Percentiles rank a stretch among this genome's conserved stretches.
Evolutionary conservation across 2,113 vertebrate species (phyloP).

Genomic region (Thryonomys swinderianus): DNA sequence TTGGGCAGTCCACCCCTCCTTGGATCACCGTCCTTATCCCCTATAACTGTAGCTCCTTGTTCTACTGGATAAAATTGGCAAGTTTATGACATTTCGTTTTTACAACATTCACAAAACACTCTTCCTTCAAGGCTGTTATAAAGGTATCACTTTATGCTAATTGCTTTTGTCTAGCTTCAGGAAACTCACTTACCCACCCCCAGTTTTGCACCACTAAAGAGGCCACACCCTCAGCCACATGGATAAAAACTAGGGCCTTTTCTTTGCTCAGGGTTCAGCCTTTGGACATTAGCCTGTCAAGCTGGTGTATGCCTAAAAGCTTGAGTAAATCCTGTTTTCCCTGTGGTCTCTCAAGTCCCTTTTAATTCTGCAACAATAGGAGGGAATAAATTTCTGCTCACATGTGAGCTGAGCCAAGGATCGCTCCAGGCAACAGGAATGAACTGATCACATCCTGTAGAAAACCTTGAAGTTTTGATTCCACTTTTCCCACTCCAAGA

Average conservation of each 20-base stretch:
- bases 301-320: neutral
- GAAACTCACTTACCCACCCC: neutral
- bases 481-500: neutral
- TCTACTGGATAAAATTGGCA: neutral
- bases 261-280: neutral
- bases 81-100: neutral
- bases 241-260: neutral
- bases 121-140: too few species aligned
- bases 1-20: too few species aligned
- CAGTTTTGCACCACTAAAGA: neutral
- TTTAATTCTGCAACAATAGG: neutral
- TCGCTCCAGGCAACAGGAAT: too few species aligned
- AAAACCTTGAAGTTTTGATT: fast-evolving
- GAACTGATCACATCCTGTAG: fast-evolving
- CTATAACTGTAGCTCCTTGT: neutral
- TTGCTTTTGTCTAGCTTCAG: neutral
- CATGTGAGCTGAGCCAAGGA: too few species aligned
- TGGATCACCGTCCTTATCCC: too few species aligned
- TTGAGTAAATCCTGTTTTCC: neutral
- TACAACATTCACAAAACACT: neutral
- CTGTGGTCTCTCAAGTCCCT: neutral
- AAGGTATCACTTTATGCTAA: too few species aligned
- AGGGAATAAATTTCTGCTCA: fast-evolving
- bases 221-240: neutral
- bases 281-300: neutral